Evolutionary conservation across 2,888 invertebrate species (phyloP), one percentile per base, ranked within the genome.

Genomic region (Autographa gamma): DNA sequence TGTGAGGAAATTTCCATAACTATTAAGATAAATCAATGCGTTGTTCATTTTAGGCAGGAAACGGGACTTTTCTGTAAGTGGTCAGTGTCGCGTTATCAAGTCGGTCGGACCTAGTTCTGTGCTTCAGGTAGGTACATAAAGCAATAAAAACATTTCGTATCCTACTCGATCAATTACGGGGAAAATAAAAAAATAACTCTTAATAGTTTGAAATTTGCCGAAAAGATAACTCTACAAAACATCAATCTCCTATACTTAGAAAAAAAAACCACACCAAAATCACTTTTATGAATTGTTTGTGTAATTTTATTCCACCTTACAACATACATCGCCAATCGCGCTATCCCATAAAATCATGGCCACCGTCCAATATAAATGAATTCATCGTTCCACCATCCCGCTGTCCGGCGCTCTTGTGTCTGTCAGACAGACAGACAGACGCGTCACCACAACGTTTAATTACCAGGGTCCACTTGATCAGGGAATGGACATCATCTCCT

Each of bases 341-440:
- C 1, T 41, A 8, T n/a, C 18, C 19, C 8, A 2, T 8, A 25
- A 52, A 60, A 32, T 7, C 61, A 64, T 76, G 63, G 81, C 11
- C 43, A 62, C 61, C 8, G 1, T 5, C 4, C n/a, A 0, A 59
- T 66, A 72, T 70, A 73, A 77, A 80, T 73, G 75, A 66, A 74
- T 34, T 48, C 64, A 80, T 71, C 66, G 60, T 48, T 16, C 56
- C 38, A 43, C 11, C 11, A 11, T 9, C 11, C 9, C 38, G 38
- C 8, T 38, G 56, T 70, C 69, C 69, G 76, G 82, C 73, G 71
- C 80, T 76, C 66, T 66, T n/a, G 63, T n/a, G 60, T 25, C 3
- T 71, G 85, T 71, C 80, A 73, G 79, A 76, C 60, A 63, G 60
- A 66, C 58, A 52, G 83, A 75, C 80, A 64, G 64, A 41, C 67